Base-by-base conservation (phyloP, 2,797 vertebrate genomes). In the Microcaecilia unicolor region DNA sequence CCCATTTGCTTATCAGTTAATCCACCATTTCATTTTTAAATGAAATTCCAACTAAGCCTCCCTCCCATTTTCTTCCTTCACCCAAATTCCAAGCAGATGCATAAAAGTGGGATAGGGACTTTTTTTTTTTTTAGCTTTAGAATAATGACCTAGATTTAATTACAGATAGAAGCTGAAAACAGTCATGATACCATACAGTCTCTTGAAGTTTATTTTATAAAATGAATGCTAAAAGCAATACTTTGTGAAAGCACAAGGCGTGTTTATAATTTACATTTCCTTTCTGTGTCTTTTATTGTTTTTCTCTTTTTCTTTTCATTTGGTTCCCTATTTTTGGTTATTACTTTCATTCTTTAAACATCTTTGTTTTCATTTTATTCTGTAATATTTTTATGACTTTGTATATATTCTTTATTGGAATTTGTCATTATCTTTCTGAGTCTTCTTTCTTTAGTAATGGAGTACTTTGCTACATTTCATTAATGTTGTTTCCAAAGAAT, bases 101-200 rank as follows among this genome's bases (percentile, higher is more conserved):
- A 84, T 88, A 87, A 87, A 92, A 86, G 84, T 85, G 83, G 84
- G 80, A 86, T 77, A 78, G 82, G 76, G 80, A 83, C 85, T 86
- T 85, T n/a, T n/a, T n/a, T n/a, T 70, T 81, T 78, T 87, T 74
- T 85, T 77, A 78, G 83, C 84, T 83, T 94, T 85, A 86, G 86
- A 88, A 92, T 91, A 83, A 79, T 87, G 87, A 89, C 90, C 91
- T 83, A 90, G 93, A 97, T 97, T 90, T 90, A 98, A 97, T 98
- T 97, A 97, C 80, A 97, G 94, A 98, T 98, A 92, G 81, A 82
- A 47, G 72, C 31, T 57, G 55, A 77, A 72, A 83, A 84, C 78
- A 85, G 78, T 78, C 77, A 67, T 84, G 83, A 91, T 84, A 88
- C 81, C 80, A 83, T 58, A 37, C 65, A 33, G 65, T 81, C 77